Evolutionary conservation across 2,113 vertebrate species (phyloP), one percentile per base, ranked within the genome.

Genomic region (Oriolus oriolus): DNA sequence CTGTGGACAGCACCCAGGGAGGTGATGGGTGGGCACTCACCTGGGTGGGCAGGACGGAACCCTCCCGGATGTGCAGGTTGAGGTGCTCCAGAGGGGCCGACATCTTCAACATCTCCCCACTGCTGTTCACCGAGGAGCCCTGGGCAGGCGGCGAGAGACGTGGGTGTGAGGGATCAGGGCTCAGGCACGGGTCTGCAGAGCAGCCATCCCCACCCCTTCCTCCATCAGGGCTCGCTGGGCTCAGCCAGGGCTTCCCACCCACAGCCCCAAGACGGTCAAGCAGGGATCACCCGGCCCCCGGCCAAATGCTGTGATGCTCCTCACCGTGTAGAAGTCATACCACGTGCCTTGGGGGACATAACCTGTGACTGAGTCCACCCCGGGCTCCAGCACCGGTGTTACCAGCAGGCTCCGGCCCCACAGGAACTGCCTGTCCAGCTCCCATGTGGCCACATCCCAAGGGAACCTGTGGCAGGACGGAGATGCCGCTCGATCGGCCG

Each of bases 281-380:
- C 21, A 39, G 35, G 13, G 56, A 74, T 17, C 13, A n/a, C 3
- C 26, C 1, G 0, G 22, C 18, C 33, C 33, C 21, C 0, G 0
- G 17, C 16, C 2, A 1, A 73, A 74, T 1, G 0, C 64, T 0
- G 0, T 4, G 2, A 13, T 52, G 77, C 28, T 95, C 49, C 98
- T 98, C 92, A 99, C 99, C 92, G 97, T 98, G 95, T 98, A 98
- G 83, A 98, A 98, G 95, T 99, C 98, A 0, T 98, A 99, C 99
- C 99, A 99, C 89, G 96, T 86, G 11, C 98, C 99, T 61, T 77
- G 94, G 10, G 99, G 98, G 73, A 99, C 80, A 6, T 99, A 99
- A 63, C 98, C 99, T 0, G 37, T 88, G 76, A 99, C 98, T 0
- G 94, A 97, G 60, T 97, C 94, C 10, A 96, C 98, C 12, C 97